These are phyloP conservation scores for Siniperca knerii DNA, from an alignment of 2,113 vertebrate genomes.

Conservation along the genomic window DNA sequence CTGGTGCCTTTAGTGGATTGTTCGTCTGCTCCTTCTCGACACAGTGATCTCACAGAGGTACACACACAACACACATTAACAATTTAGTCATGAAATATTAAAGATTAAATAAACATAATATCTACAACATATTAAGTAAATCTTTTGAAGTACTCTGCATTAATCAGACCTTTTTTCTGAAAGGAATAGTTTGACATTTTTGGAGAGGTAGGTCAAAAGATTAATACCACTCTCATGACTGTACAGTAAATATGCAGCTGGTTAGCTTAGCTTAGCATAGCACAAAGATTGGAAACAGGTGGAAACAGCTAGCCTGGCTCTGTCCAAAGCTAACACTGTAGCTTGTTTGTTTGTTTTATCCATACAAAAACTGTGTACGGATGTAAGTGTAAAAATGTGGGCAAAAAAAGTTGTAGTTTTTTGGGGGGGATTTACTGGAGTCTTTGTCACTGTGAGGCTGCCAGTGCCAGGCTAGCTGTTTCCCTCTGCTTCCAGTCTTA, in stretches of 20 bases:
- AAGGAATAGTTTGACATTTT: not conserved
- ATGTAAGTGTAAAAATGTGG: not conserved
- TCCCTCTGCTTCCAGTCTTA: not conserved
- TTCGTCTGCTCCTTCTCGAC: slow-evolving; percentile 91
- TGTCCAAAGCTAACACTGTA: not conserved
- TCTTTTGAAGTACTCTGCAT: not conserved
- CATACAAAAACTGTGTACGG: not conserved
- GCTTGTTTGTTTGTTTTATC: not conserved
- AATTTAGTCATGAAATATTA: not conserved
- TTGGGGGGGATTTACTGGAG: not conserved
- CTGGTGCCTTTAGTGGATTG: slow-evolving; percentile 99
- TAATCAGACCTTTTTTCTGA: not conserved
- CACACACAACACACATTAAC: not conserved
- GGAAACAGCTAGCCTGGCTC: not conserved
- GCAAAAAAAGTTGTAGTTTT: not conserved
- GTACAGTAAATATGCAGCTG: not conserved
- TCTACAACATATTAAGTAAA: not conserved
- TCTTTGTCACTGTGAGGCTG: not conserved
- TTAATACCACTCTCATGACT: not conserved
- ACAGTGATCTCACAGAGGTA: slow-evolving; percentile 93
- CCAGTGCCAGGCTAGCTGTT: not conserved
- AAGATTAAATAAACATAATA: slow-evolving; percentile 25
- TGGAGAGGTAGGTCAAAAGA: not conserved
- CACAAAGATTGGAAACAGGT: not conserved
- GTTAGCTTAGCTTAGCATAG: slow-evolving; percentile 3